These are phyloP conservation scores for Leptoteleia sp. DNA, from an alignment of 1,140 invertebrate genomes.

Conservation along the genomic window DNA sequence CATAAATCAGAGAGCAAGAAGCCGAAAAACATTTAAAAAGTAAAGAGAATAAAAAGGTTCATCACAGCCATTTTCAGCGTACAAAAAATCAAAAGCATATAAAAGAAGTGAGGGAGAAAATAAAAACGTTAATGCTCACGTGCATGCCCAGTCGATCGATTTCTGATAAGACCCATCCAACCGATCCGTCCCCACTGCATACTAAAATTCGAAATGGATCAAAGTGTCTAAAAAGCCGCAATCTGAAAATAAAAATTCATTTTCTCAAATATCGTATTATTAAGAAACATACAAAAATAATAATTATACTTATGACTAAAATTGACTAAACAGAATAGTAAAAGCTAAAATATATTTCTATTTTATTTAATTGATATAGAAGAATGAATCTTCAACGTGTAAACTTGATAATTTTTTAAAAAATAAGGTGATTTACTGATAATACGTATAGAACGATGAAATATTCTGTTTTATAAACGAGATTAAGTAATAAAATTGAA, in stretches of 20 bases:
- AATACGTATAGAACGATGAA: too few relatives aligned
- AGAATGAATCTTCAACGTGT: too few relatives aligned
- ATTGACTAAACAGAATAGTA: too few relatives aligned
- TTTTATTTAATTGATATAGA: too few relatives aligned
- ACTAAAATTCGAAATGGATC: slow-evolving; percentile 95
- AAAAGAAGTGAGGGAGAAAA: background rate
- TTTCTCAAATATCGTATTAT: too few relatives aligned
- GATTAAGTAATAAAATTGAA: too few relatives aligned
- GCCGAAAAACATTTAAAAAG: slow-evolving; percentile 12
- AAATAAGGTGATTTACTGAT: too few relatives aligned
- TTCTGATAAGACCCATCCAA: slow-evolving; percentile 96
- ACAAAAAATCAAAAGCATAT: slow-evolving; percentile 15
- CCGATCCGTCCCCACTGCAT: slow-evolving; percentile 95
- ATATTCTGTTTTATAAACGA: too few relatives aligned
- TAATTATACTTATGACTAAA: too few relatives aligned
- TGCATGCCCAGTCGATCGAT: slow-evolving; percentile 96
- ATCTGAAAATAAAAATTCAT: slow-evolving; percentile 78
- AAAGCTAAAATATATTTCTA: too few relatives aligned
- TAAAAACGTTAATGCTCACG: slow-evolving; percentile 85
- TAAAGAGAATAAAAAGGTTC: background rate
- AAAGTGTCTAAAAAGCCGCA: slow-evolving; percentile 93
- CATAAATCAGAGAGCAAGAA: slow-evolving; percentile 8
- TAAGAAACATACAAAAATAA: too few relatives aligned
- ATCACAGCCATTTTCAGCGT: slow-evolving; percentile 6
- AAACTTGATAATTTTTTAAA: too few relatives aligned